phyloP scores from a whole-genome alignment of 1,140 invertebrate genomes.

The Samia ricini region DNA sequence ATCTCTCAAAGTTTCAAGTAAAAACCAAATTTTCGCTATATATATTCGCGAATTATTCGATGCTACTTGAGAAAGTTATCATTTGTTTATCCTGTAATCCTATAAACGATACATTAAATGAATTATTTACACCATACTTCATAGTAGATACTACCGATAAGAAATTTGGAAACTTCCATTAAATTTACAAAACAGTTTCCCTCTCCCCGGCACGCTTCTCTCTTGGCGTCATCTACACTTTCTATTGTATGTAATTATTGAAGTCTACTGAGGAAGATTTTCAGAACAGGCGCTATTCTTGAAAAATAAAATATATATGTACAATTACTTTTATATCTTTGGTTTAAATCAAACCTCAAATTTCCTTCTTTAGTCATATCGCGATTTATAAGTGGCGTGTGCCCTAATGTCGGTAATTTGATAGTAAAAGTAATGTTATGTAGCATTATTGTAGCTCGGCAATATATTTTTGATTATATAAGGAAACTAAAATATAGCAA shows the following conservation, averaged over 20 bases:
- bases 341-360: too few species aligned
- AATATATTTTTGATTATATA: too few species aligned
- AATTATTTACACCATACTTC: background rate
- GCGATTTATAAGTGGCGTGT: too few species aligned
- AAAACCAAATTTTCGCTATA: background rate
- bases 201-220: too few species aligned
- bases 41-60: background rate
- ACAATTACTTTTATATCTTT: background rate
- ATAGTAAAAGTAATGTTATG: too few species aligned
- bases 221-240: background rate
- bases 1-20: background rate
- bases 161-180: background rate
- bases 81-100: too few species aligned
- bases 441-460: too few species aligned
- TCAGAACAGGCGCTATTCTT: too few species aligned
- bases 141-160: background rate
- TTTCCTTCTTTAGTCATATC: too few species aligned
- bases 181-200: background rate
- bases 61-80: background rate
- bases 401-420: too few species aligned
- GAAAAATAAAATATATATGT: background rate
- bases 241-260: background rate
- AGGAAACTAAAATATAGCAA: background rate
- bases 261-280: background rate
- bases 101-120: background rate